Evolutionary conservation across 1,140 invertebrate species (phyloP).

Genomic region (Scylla paramamosain): DNA sequence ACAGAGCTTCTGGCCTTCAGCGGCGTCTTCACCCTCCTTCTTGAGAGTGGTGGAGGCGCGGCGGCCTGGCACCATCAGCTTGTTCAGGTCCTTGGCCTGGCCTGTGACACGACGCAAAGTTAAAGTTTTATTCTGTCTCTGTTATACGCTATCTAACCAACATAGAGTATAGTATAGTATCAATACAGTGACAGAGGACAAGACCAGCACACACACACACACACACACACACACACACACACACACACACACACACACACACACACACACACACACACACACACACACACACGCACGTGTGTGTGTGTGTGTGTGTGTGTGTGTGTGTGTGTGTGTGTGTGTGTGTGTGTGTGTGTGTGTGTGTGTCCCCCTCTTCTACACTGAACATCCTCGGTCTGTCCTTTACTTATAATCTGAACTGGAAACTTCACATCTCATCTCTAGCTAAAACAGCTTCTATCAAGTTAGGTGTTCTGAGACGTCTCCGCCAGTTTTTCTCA

Average conservation of each 20-base stretch:
- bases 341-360: no score
- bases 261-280: constrained; percentile 12
- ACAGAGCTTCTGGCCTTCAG: background rate
- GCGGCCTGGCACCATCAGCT: constrained; percentile 72
- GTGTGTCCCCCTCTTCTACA: no score
- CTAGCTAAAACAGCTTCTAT: no score
- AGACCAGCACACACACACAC: background rate
- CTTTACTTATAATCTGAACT: no score
- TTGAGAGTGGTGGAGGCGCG: constrained; percentile 70
- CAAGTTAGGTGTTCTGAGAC: no score
- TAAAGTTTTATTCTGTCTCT: background rate
- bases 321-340: no score
- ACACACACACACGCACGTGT: constrained; percentile 29
- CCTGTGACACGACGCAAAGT: constrained; percentile 34
- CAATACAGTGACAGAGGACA: background rate
- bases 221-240: constrained; percentile 20
- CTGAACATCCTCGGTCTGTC: no score
- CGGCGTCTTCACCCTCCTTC: constrained; percentile 7
- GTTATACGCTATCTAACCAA: background rate
- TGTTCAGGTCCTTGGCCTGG: constrained; percentile 71
- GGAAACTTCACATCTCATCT: no score
- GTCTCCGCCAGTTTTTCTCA: no score
- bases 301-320: no score
- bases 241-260: constrained; percentile 20
- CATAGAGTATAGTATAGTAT: background rate